These are phyloP conservation scores for Rhogogaster chlorosoma DNA, from an alignment of 2,888 invertebrate genomes.

Conservation along the genomic window DNA sequence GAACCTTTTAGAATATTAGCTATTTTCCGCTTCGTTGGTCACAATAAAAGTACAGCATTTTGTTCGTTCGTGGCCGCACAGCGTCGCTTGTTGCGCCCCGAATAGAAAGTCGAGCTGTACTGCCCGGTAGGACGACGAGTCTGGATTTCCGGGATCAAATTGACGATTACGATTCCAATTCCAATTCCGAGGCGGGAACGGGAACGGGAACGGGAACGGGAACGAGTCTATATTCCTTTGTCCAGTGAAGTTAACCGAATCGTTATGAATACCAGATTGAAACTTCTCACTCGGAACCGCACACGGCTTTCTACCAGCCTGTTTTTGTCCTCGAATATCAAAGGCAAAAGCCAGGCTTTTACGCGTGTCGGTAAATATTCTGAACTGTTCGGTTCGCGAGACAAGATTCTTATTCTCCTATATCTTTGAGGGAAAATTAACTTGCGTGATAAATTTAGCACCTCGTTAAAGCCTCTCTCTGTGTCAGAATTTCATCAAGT, in stretches of 20 bases:
- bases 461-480: neutral
- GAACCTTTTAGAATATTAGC: slow-evolving; percentile 69
- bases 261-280: slow-evolving; percentile 46
- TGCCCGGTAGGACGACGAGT: slow-evolving; percentile 16
- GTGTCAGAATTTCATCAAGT: neutral
- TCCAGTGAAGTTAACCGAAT: slow-evolving; percentile 30
- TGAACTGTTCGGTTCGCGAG: neutral
- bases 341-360: neutral
- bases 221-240: slow-evolving; percentile 21
- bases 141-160: slow-evolving; percentile 47
- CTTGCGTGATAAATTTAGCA: neutral
- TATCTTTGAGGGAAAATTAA: neutral
- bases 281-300: slow-evolving; percentile 31
- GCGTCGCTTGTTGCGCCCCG: slow-evolving; percentile 16
- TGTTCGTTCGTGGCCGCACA: neutral
- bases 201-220: neutral
- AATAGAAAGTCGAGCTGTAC: slow-evolving; percentile 36
- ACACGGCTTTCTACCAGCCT: neutral
- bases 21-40: slow-evolving; percentile 71
- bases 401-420: neutral
- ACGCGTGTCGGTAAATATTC: neutral
- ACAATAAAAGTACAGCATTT: slow-evolving; percentile 59
- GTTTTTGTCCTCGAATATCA: neutral
- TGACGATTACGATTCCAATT: slow-evolving; percentile 47
- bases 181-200: slow-evolving; percentile 26